These are phyloP conservation scores for Podabrus alpinus DNA, from an alignment of 2,888 invertebrate genomes.

Conservation along the genomic window DNA sequence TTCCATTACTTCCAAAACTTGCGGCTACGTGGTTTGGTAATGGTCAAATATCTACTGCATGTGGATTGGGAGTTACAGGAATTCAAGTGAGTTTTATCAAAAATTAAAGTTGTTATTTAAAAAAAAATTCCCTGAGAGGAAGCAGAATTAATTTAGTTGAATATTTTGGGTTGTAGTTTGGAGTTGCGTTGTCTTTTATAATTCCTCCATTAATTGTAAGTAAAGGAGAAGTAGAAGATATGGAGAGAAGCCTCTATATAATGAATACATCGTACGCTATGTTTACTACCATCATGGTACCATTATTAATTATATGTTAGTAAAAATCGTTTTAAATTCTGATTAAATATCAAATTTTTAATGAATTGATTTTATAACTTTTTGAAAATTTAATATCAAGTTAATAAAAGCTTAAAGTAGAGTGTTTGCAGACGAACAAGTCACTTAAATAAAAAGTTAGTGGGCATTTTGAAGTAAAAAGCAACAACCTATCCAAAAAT, in stretches of 20 bases:
- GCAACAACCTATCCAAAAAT: too few species aligned
- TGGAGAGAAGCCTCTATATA: not conserved
- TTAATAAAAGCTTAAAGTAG: too few species aligned
- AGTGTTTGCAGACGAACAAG: too few species aligned
- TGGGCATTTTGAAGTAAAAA: too few species aligned
- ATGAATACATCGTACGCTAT: not conserved
- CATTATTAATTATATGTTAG: not conserved
- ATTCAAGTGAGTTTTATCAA: not conserved
- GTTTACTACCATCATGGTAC: not conserved
- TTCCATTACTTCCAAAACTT: slow-evolving; percentile 86
- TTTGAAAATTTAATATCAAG: too few species aligned
- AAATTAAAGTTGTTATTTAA: too few species aligned
- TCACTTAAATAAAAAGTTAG: too few species aligned
- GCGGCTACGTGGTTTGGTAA: slow-evolving; percentile 98
- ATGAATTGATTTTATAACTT: too few species aligned
- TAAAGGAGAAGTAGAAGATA: not conserved
- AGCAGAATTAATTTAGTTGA: too few species aligned
- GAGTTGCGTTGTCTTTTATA: not conserved
- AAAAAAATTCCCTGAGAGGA: too few species aligned
- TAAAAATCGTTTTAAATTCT: too few species aligned
- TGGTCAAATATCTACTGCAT: slow-evolving; percentile 93
- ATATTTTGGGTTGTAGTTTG: not conserved
- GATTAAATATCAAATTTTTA: too few species aligned
- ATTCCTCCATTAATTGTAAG: not conserved
- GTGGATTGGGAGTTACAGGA: slow-evolving; percentile 74